Conservation (phyloP, 2,797 vertebrate species). For the Pseudotriccus pelzelni region DNA sequence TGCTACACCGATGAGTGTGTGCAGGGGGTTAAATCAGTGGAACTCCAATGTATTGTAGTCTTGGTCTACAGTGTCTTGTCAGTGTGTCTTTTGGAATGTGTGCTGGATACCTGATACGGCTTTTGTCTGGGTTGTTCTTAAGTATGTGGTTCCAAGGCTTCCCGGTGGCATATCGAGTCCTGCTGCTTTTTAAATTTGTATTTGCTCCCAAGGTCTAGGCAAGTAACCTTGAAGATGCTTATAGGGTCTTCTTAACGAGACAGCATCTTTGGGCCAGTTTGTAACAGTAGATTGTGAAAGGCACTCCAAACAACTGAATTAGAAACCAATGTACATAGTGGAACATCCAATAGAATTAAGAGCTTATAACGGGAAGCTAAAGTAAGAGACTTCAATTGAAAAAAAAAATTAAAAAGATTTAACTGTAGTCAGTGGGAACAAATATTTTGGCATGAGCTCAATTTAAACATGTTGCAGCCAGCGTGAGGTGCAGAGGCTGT, state of each 20-base stretch:
- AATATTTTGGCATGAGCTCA: neutral
- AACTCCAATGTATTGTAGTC: neutral
- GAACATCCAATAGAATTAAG: neutral
- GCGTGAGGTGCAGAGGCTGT: neutral
- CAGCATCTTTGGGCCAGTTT: neutral
- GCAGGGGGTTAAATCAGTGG: neutral
- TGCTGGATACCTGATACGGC: neutral
- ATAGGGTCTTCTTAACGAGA: fast-evolving
- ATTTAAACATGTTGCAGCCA: neutral
- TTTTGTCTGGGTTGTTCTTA: neutral
- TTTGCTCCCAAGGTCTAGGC: neutral
- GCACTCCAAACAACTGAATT: neutral
- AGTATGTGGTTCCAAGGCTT: neutral
- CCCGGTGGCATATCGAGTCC: neutral
- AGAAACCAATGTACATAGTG: neutral
- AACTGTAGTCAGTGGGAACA: neutral
- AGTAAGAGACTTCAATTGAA: neutral
- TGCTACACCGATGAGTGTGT: neutral
- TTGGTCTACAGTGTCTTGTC: neutral
- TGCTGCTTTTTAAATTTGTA: neutral
- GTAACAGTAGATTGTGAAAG: neutral
- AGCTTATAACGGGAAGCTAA: neutral
- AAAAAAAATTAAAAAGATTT: neutral
- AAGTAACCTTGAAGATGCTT: neutral
- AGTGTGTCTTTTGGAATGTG: neutral